phyloP scores from a whole-genome alignment of 2,797 vertebrate genomes.

The Oreortyx pictus region DNA sequence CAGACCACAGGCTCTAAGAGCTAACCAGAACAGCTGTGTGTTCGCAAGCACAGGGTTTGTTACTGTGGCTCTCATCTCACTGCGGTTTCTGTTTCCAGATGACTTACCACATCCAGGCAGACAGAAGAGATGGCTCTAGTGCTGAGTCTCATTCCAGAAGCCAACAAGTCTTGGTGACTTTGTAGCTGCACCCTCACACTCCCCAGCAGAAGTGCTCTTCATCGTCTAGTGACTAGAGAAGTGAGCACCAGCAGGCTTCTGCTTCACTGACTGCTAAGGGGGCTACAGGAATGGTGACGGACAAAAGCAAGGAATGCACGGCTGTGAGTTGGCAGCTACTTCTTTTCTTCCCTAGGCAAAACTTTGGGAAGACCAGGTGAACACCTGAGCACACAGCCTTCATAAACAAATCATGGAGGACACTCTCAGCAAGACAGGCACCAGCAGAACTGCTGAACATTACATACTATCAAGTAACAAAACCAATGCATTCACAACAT shows the following conservation, averaged over 20 bases:
- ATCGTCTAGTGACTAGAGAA: neutral
- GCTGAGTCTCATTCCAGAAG: neutral
- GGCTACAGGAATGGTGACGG: neutral
- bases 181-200: neutral
- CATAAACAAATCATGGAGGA: fast-evolving
- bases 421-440: neutral
- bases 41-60: neutral
- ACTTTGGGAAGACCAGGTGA: too few relatives aligned
- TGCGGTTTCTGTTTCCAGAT: neutral
- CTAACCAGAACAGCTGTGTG: neutral
- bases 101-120: neutral
- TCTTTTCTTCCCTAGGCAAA: neutral
- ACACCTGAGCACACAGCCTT: neutral
- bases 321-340: neutral
- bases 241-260: neutral
- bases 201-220: neutral
- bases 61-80: fast-evolving
- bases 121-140: neutral
- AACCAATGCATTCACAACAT: neutral
- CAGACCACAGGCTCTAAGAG: neutral
- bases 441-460: neutral
- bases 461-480: neutral
- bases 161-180: neutral
- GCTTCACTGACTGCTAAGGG: neutral
- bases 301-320: neutral